Evolutionary conservation across 2,888 invertebrate species (phyloP), one percentile per base, ranked within the genome.

Genomic region (Nowickia ferox): DNA sequence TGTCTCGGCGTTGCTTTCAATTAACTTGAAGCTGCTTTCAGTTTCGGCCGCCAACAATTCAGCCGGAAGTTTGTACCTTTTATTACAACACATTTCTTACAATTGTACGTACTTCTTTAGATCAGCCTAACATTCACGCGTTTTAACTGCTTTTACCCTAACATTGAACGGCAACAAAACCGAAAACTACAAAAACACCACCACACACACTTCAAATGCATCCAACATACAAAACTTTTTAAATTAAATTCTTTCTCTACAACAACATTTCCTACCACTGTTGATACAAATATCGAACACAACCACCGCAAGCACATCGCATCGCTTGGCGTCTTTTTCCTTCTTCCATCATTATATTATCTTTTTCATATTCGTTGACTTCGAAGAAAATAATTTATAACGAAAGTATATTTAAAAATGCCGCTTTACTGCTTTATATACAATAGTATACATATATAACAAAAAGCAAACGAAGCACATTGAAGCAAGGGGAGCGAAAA

Each of bases 251-350:
- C 19, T 40, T 65, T 75, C 53, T 53, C n/a, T 42, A 75, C 63
- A 63, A 74, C n/a, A n/a, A 51, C n/a, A 40, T 77, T 68, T 75
- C 40, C 42, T 48, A 57, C 22, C 57, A 40, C 46, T 53, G 44
- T 66, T 76, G 44, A 44, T 40, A 65, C 76, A 53, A 42, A 65
- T 38, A 65, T 38, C 9, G 9, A 65, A 19, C 9, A 66, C 59
- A 80, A 76, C 76, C 71, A 79, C 75, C 46, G 19, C 65, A 74
- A 57, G 63, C 44, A 80, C 63, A 63, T 53, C 40, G 74, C 63
- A 63, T 53, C 40, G 74, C 78, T 85, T 71, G 74, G 85, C 82
- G 63, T 85, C 78, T 82, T 78, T 79, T 74, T 77, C 17, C 48
- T 51, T 22, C 63, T 57, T 46, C 51, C 51, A 15, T 65, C 48